Base-by-base conservation (phyloP, 2,888 invertebrate species). In the Plebejus argus region DNA sequence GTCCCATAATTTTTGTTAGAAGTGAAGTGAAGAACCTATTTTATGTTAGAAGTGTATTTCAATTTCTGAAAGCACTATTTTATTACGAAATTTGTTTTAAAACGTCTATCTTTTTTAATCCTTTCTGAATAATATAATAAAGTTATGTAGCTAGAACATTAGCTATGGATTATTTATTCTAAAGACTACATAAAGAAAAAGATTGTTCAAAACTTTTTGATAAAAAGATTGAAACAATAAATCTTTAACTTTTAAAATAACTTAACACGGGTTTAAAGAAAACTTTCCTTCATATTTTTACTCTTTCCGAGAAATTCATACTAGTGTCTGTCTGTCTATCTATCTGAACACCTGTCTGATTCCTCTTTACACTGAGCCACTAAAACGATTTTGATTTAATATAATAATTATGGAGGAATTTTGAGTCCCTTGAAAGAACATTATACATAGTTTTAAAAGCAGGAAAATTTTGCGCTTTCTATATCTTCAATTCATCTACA, bases 191-290 rank as follows among this genome's bases (percentile, higher is more conserved):
- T 5, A 33, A 66, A 66, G 61, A 23, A 66, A 61, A 66, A 66
- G n/a, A 75, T 45, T 72, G 12, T 45, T n/a, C 8, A 0, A 72
- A 72, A 72, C 20, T 12, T 35, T 39, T 20, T 20, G 39, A 45
- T 45, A 72, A 39, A 72, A 39, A 72, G 45, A 20, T 72, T 20
- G 45, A 72, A 45, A n/a, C 72, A 45, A 72, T 72, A 72, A 45
- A 72, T 72, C 45, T 45, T n/a, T 12, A 72, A 39, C 39, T 45
- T 72, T 72, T 20, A 39, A 45, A 10, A 72, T 72, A 66, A 23
- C 23, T 71, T 71, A 45, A 45, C 72, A 72, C 23, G 39, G 6
- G 72, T 45, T 45, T 72, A 45, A 72, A 45, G 45, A 20, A 39
- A 72, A 39, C 72, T 45, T 20, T 23, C 3, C n/a, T 72, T 45